Percentiles rank a stretch among this genome's conserved stretches.
Evolutionary conservation across 2,113 vertebrate genomes (phyloP).

Genomic region (Pedionomus torquatus): DNA sequence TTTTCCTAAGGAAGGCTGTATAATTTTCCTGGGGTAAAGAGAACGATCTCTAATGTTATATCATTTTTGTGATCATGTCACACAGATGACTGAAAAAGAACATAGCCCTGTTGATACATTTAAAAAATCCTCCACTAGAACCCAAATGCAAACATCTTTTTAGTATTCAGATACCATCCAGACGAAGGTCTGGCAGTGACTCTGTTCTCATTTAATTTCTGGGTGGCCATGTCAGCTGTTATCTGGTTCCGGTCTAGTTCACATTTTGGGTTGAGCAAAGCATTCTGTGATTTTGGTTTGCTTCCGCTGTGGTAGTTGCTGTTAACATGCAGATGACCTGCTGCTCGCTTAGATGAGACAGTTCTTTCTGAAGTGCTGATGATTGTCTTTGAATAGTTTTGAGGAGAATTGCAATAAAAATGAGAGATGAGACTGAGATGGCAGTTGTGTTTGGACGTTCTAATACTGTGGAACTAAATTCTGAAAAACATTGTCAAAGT

Average conservation of each 20-base stretch:
- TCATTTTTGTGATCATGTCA: constrained; percentile 58
- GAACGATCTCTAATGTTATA: constrained; percentile 3
- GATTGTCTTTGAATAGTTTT: not conserved
- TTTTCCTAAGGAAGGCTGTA: not conserved
- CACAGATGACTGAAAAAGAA: constrained; percentile 11
- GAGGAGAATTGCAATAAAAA: not conserved
- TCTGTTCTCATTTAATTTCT: not conserved
- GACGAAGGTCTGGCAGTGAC: not conserved
- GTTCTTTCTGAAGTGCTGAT: not conserved
- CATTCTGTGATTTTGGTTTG: not conserved
- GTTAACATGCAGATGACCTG: not conserved
- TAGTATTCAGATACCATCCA: not conserved
- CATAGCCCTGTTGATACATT: not conserved
- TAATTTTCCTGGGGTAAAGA: constrained; percentile 41
- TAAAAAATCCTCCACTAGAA: not conserved
- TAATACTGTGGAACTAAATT: not conserved
- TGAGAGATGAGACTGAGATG: not conserved
- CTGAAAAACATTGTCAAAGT: not conserved
- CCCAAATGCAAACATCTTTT: not conserved
- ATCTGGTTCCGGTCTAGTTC: not conserved
- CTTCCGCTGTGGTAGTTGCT: not conserved
- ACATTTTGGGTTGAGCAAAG: not conserved
- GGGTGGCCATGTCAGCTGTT: not conserved
- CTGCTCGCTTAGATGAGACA: not conserved
- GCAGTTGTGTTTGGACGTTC: not conserved